A percentile compares a stretch with the other conserved stretches of the same genome.
These are phyloP conservation scores for Hylaeus volcanicus DNA, from an alignment of 1,140 invertebrate species.

Conservation along the genomic window DNA sequence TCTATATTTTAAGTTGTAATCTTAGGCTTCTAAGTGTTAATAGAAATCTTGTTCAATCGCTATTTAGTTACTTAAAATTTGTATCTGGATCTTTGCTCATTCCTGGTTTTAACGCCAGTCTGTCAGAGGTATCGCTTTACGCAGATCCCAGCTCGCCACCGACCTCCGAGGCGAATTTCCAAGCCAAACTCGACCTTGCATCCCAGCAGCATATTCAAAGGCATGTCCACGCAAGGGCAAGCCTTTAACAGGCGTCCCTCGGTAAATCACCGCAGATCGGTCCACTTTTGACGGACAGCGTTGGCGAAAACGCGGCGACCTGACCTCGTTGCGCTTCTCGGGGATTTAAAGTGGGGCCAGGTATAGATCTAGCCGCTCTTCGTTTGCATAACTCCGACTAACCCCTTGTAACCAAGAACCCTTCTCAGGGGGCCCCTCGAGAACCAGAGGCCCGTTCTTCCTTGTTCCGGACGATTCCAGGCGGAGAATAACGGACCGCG, in stretches of 20 bases:
- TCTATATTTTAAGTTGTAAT: no score
- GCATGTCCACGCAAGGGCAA: conserved; percentile 10
- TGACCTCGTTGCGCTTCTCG: conserved; percentile 44
- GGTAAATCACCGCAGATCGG: conserved; percentile 52
- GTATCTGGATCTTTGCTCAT: no score
- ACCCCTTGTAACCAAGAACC: conserved; percentile 64
- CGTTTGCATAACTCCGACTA: conserved; percentile 73
- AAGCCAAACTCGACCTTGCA: conserved; percentile 19
- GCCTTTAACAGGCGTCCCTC: conserved; percentile 36
- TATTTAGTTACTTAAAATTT: no score
- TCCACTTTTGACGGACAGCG: conserved; percentile 30
- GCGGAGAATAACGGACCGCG: conserved; percentile 20
- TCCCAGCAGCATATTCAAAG: conserved; percentile 11
- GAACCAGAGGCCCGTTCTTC: not conserved
- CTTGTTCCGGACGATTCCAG: not conserved
- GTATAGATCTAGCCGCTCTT: conserved; percentile 44
- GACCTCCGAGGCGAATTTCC: conserved; percentile 1
- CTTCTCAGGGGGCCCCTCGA: conserved; percentile 36
- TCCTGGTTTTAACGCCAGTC: no score
- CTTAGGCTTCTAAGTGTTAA: no score
- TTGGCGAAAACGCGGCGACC: conserved; percentile 20
- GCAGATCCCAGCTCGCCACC: not conserved
- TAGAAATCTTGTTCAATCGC: no score
- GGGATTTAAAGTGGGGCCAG: conserved; percentile 38
- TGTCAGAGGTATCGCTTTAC: not conserved